A percentile compares a stretch with the other conserved stretches of the same genome.
These are phyloP conservation scores for Ophion ellenae DNA, from an alignment of 2,888 invertebrate genomes.

Conservation along the genomic window DNA sequence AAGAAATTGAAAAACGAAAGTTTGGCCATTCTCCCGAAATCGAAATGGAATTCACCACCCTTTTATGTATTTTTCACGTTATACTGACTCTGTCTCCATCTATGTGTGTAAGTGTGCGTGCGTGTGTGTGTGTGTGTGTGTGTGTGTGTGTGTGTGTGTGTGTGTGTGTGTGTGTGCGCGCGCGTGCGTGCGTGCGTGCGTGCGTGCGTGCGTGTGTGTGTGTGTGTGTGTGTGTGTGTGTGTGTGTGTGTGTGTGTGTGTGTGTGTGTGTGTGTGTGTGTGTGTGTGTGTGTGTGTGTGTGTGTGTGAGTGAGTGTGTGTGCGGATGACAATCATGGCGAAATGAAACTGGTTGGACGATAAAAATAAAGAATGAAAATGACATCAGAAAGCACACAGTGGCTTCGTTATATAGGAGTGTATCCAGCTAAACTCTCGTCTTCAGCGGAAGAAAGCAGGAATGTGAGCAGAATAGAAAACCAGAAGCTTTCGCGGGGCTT, in stretches of 20 bases:
- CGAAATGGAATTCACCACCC: background rate
- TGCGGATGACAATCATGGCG: constrained; percentile 13
- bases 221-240: too few relatives aligned
- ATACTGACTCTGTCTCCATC: background rate
- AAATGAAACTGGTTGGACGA: constrained; percentile 40
- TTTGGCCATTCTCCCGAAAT: background rate
- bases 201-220: too few relatives aligned
- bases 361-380: constrained; percentile 40
- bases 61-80: constrained; percentile 3
- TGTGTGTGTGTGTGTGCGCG: too few relatives aligned
- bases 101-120: background rate
- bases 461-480: constrained; percentile 30
- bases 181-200: background rate
- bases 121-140: too few relatives aligned
- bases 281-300: too few relatives aligned
- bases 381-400: constrained; percentile 14
- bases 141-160: too few relatives aligned
- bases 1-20: background rate
- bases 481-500: constrained; percentile 19
- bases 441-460: constrained; percentile 5
- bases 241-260: too few relatives aligned
- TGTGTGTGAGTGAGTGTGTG: background rate
- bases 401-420: constrained; percentile 21
- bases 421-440: constrained; percentile 19
- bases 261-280: too few relatives aligned